Evolutionary conservation across 1,140 invertebrate genomes (phyloP), one percentile per base, ranked within the genome.

Genomic region (Phymastichus coffea): DNA sequence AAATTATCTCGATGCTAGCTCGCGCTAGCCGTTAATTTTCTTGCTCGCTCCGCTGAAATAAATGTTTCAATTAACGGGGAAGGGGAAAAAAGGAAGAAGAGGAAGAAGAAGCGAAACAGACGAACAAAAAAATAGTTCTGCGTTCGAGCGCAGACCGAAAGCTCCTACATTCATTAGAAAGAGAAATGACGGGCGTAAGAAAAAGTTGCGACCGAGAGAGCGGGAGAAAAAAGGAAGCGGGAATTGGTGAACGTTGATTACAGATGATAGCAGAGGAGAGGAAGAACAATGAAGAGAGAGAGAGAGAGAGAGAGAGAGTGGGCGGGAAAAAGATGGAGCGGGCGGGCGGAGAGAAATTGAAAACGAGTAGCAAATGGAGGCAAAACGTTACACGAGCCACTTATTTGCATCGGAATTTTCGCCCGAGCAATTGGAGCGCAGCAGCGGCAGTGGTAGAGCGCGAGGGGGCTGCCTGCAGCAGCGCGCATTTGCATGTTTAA

Each of bases 401-500:
- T 40, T 54, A 60, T 60, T 60, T 60, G 43, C 57, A 60, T 54
- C 25, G 35, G 37, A 53, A 60, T 53, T 60, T 60, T 60, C 48
- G 14, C 43, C 22, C n/a, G 33, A 48, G 48, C 43, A 48, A 54
- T 23, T 48, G 37, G 43, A 26, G 43, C 22, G 20, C 10, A 10
- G 26, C 1, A n/a, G 20, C 0, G 12, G 14, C 1, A n/a, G n/a
- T n/a, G n/a, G n/a, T n/a, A n/a, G n/a, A n/a, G n/a, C n/a, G 12
- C 33, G 15, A 15, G 14, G 23, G 28, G 6, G n/a, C 22, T 8
- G 10, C 44, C 26, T 28, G 12, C 14, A n/a, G 20, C 15, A 7
- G 14, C 15, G 6, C 10, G 43, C 68, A 72, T 72, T 72, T 69
- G 70, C 69, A 70, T 70, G 70, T 70, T 71, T 70, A 69, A 69